These are phyloP conservation scores for Hemaris fuciformis DNA, from an alignment of 2,888 invertebrate genomes.

Conservation along the genomic window DNA sequence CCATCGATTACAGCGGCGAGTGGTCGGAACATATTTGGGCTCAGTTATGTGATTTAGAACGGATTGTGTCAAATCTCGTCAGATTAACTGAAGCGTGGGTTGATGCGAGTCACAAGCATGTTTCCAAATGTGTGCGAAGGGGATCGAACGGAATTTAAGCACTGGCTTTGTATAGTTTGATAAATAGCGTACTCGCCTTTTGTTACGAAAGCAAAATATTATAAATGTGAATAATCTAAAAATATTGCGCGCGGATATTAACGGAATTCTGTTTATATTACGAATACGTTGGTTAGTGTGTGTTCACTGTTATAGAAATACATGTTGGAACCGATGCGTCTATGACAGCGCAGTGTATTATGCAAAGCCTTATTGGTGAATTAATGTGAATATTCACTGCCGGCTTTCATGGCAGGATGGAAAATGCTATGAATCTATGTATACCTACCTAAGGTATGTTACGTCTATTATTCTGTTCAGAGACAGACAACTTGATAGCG, in stretches of 20 bases:
- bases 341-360: background rate
- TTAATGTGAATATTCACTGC: background rate
- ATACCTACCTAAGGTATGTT: background rate
- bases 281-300: background rate
- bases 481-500: too few species aligned
- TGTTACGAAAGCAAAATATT: conserved; percentile 23
- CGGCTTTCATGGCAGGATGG: background rate
- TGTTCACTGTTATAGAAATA: background rate
- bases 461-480: background rate
- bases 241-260: background rate
- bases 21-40: conserved; percentile 33
- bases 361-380: background rate
- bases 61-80: conserved; percentile 42
- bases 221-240: conserved; percentile 12
- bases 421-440: background rate
- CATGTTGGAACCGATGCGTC: background rate
- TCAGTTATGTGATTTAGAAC: conserved; percentile 44
- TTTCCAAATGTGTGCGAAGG: conserved; percentile 41
- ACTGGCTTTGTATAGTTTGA: conserved; percentile 25
- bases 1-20: conserved; percentile 19
- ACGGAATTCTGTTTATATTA: background rate
- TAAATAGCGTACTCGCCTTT: conserved; percentile 23
- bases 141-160: conserved; percentile 40
- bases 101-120: conserved; percentile 40
- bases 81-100: conserved; percentile 46